phyloP scores from a whole-genome alignment of 2,797 vertebrate genomes.

The Botia kubotai region DNA sequence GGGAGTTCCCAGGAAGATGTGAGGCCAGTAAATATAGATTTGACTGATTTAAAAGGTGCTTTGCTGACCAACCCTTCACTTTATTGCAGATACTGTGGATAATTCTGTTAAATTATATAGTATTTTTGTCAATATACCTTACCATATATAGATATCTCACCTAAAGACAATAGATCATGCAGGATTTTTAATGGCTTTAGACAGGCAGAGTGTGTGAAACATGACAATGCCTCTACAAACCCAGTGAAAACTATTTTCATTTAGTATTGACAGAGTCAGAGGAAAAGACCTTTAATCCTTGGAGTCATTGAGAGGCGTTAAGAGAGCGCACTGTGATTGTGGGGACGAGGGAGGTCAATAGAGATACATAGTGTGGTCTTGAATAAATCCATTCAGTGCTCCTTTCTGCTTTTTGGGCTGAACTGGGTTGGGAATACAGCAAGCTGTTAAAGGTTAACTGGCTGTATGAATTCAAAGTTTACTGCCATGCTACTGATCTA shows the following conservation, averaged over 20 bases:
- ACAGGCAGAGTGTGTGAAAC: conserved; percentile 51
- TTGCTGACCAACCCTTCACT: background rate
- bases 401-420: conserved; percentile 40
- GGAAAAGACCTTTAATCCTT: conserved; percentile 56
- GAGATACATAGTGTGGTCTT: conserved; percentile 55
- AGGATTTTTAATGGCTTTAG: conserved; percentile 43
- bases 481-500: conserved; percentile 3
- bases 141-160: background rate
- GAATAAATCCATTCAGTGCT: conserved; percentile 51
- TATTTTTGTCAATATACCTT: conserved; percentile 49
- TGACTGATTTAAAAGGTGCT: background rate
- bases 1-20: too few relatives aligned
- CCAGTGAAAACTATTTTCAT: conserved; percentile 60
- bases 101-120: conserved; percentile 50
- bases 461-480: conserved; percentile 43
- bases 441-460: conserved; percentile 55
- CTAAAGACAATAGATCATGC: conserved; percentile 48
- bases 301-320: conserved; percentile 58
- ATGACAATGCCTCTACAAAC: conserved; percentile 57
- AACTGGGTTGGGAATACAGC: conserved; percentile 31
- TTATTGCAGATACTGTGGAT: background rate
- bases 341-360: conserved; percentile 57
- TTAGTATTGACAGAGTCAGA: conserved; percentile 41
- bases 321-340: conserved; percentile 59
- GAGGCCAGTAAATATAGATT: too few relatives aligned